Evolutionary conservation across 2,888 invertebrate species (phyloP), one percentile per base, ranked within the genome.

Genomic region (Drosophila multiciliata): DNA sequence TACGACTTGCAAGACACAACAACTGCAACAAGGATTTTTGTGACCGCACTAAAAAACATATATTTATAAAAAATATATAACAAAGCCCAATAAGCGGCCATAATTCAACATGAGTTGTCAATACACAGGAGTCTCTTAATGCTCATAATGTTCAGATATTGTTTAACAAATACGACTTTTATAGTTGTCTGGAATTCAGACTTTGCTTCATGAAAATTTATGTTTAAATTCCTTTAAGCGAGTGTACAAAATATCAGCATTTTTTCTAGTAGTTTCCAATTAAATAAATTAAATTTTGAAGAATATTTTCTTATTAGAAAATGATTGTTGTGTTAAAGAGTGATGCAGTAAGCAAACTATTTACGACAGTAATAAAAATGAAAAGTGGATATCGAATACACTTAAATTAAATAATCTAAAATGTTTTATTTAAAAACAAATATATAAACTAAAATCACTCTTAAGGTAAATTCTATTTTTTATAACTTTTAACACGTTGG

Each of bases 71-170:
- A 32, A 62, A 26, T 59, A 38, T 71, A 29, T 15, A 45, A 48
- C 45, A 66, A 64, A 69, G 70, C 55, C 55, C 52, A 49, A 66
- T 65, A 76, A 76, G 54, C 61, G 58, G 79, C 70, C 40, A 66
- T 75, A 75, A 74, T 59, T 78, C 78, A 77, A 71, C 71, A 59
- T 61, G 50, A 72, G 64, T 57, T 57, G 61, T 62, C 69, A 77
- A 77, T 76, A 68, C 66, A 62, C 52, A 58, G 63, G 45, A 59
- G 57, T 35, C 50, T 36, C 58, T 61, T 57, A 55, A 61, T 42
- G 63, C 45, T 66, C 40, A 66, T 66, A 82, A 80, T 83, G 63
- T 57, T 54, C 67, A 78, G 78, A 82, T 70, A 82, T 75, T 69
- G 64, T 53, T 50, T 62, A 75, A 82, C 73, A 68, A 68, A 71